phyloP scores from a whole-genome alignment of 1,140 invertebrate species.

The Oryzaephilus surinamensis region DNA sequence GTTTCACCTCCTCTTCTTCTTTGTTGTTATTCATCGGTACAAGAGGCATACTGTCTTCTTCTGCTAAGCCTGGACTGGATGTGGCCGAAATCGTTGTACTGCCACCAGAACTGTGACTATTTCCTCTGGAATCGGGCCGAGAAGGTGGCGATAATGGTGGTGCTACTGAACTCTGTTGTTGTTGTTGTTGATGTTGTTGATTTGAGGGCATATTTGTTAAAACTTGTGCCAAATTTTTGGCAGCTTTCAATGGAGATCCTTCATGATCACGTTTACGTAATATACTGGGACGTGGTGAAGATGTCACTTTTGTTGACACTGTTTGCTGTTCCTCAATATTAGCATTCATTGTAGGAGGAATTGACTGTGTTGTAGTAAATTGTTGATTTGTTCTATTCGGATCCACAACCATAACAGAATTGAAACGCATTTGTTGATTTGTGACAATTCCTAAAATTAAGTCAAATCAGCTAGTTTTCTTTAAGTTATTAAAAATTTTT shows the following conservation, averaged over 20 bases:
- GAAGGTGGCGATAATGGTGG: constrained; percentile 40
- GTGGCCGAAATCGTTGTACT: constrained; percentile 68
- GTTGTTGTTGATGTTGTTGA: constrained; percentile 12
- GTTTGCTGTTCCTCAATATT: constrained; percentile 12
- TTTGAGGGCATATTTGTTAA: constrained; percentile 31
- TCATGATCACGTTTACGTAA: constrained; percentile 35
- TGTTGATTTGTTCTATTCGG: constrained; percentile 16
- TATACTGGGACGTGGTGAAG: constrained; percentile 35
- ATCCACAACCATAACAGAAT: constrained; percentile 31
- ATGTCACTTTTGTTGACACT: constrained; percentile 24
- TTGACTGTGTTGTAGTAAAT: constrained; percentile 8
- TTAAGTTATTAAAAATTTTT: not conserved
- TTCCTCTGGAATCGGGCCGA: constrained; percentile 40
- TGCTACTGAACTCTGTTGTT: constrained; percentile 24
- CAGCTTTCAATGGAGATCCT: constrained; percentile 29
- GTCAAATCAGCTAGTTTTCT: not conserved
- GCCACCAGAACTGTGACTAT: constrained; percentile 47
- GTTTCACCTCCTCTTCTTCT: constrained; percentile 26
- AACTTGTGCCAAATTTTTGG: constrained; percentile 38
- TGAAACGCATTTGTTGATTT: constrained; percentile 29
- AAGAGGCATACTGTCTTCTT: constrained; percentile 46
- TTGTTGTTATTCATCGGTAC: constrained; percentile 27
- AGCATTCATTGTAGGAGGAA: not conserved
- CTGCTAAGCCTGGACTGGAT: constrained; percentile 59
- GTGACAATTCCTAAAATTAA: constrained; percentile 23